These are phyloP conservation scores for Rhopalosiphum nymphaeae DNA, from an alignment of 2,888 invertebrate genomes.

Conservation along the genomic window DNA sequence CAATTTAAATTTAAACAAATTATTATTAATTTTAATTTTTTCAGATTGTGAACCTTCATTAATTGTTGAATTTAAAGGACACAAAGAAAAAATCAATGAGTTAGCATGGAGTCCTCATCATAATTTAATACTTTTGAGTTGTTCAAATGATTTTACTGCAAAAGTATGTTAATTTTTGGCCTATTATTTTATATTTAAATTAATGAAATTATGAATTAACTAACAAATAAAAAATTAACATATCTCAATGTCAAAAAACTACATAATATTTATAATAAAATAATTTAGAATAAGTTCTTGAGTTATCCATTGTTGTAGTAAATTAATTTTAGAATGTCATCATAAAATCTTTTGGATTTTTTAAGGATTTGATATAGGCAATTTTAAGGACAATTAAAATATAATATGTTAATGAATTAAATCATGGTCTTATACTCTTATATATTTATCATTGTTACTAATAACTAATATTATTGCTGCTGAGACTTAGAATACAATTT, in stretches of 20 bases:
- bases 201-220: not conserved
- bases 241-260: not conserved
- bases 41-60: conserved; percentile 62
- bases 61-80: conserved; percentile 70
- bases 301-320: not conserved
- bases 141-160: conserved; percentile 79
- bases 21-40: conserved; percentile 35
- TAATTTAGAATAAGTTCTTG: not conserved
- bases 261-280: not conserved
- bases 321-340: not conserved
- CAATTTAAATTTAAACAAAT: not conserved
- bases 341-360: not conserved
- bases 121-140: conserved; percentile 77
- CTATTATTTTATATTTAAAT: not conserved
- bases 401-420: not conserved
- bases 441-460: too few relatives aligned
- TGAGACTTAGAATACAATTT: too few relatives aligned
- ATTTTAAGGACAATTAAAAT: not conserved
- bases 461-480: too few relatives aligned
- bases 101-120: conserved; percentile 80
- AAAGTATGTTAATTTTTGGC: conserved; percentile 73
- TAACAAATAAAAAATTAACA: not conserved
- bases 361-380: not conserved
- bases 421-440: too few relatives aligned
- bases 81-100: conserved; percentile 74